phyloP scores from a whole-genome alignment of 1,140 invertebrate species.

The Arion vulgaris region DNA sequence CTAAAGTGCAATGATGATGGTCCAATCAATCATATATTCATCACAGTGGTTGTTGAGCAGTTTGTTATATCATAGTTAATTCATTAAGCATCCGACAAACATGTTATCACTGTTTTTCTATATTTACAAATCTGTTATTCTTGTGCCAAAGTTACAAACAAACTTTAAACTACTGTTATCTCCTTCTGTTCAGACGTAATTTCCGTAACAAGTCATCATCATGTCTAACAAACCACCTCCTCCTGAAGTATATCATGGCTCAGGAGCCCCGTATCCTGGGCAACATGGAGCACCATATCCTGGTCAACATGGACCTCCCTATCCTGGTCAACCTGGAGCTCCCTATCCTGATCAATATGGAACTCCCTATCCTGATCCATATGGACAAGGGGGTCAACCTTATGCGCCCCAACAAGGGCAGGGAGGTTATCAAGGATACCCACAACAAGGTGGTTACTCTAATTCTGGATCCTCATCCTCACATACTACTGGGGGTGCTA shows the following conservation, averaged over 20 bases:
- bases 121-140: too few relatives aligned
- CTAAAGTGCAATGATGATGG: too few relatives aligned
- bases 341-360: too few relatives aligned
- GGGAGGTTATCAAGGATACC: neutral
- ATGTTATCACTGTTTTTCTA: too few relatives aligned
- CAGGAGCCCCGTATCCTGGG: neutral
- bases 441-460: conserved; percentile 14
- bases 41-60: too few relatives aligned
- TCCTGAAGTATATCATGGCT: conserved; percentile 28
- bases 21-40: too few relatives aligned
- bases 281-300: neutral
- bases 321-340: too few relatives aligned
- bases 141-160: too few relatives aligned
- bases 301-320: too few relatives aligned
- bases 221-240: conserved; percentile 32
- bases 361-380: neutral
- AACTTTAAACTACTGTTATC: too few relatives aligned
- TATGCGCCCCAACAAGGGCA: neutral
- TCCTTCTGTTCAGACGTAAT: neutral
- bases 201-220: neutral
- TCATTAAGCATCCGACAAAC: too few relatives aligned
- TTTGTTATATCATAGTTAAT: too few relatives aligned
- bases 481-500: conserved; percentile 31
- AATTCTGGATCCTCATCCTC: conserved; percentile 29
- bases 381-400: neutral